Evolutionary conservation across 2,888 invertebrate genomes (phyloP).

Genomic region (Tinea pellionella): DNA sequence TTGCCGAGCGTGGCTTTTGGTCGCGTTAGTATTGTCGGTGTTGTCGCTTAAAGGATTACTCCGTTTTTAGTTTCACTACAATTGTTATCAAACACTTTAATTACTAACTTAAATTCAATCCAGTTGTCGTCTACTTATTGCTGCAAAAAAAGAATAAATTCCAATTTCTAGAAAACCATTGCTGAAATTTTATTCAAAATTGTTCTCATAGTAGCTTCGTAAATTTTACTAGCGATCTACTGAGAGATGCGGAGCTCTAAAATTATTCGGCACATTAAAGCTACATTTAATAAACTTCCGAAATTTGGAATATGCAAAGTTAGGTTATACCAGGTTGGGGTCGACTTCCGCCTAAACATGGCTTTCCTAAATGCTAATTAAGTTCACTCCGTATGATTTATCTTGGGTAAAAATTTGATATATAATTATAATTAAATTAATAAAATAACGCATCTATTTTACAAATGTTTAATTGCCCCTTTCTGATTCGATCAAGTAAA

Average conservation of each 20-base stretch:
- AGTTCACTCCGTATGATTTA: no score
- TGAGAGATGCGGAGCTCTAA: background rate
- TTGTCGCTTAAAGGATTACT: conserved; percentile 44
- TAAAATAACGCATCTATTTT: no score
- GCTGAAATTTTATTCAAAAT: background rate
- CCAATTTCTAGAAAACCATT: background rate
- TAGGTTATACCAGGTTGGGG: background rate
- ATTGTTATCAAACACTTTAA: background rate
- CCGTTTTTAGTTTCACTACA: background rate
- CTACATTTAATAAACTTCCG: conserved; percentile 5
- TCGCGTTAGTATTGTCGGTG: conserved; percentile 26
- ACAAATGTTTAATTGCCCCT: no score
- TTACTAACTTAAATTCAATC: background rate
- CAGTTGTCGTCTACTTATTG: background rate
- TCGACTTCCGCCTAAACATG: background rate
- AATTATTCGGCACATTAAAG: conserved; percentile 8
- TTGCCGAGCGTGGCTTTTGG: conserved; percentile 55
- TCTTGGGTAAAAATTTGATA: no score
- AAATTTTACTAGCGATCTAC: background rate
- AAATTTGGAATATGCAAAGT: conserved; percentile 1
- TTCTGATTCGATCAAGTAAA: no score
- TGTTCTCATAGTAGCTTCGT: background rate
- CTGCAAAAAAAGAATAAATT: background rate
- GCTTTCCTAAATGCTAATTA: background rate
- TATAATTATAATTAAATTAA: no score